Percentiles rank a stretch among this genome's conserved stretches.
These are phyloP conservation scores for Drosophila sp. DNA, from an alignment of 1,140 invertebrate species.

Conservation along the genomic window DNA sequence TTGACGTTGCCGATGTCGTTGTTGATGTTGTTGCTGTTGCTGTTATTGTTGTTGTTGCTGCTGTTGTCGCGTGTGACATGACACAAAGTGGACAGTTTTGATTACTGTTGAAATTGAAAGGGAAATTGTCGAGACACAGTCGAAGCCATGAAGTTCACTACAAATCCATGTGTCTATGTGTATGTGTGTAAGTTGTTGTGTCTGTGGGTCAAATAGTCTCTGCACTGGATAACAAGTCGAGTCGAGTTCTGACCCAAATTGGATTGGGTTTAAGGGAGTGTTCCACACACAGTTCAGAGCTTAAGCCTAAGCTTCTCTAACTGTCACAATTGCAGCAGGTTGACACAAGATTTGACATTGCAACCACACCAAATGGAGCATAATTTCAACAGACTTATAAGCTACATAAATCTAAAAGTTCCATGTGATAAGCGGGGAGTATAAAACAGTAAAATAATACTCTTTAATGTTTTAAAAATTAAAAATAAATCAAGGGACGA, in stretches of 20 bases:
- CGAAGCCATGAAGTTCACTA: slow-evolving; percentile 36
- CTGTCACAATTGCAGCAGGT: slow-evolving; percentile 50
- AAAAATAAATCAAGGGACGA: too few relatives aligned
- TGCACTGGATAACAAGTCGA: slow-evolving; percentile 36
- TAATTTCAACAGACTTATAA: background rate
- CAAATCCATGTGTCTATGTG: background rate
- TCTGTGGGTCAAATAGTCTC: slow-evolving; percentile 47
- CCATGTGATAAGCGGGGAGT: too few relatives aligned
- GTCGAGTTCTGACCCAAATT: slow-evolving; percentile 48
- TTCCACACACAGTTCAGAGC: slow-evolving; percentile 23
- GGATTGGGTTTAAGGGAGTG: slow-evolving; percentile 43
- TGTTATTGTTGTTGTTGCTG: slow-evolving; percentile 22
- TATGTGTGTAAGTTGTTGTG: background rate
- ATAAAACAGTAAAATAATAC: too few relatives aligned
- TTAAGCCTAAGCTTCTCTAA: slow-evolving; percentile 40
- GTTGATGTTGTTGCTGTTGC: slow-evolving; percentile 12
- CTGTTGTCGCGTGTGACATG: slow-evolving; percentile 77
- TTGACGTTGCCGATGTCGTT: slow-evolving; percentile 46
- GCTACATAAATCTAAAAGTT: slow-evolving; percentile 7
- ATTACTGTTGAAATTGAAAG: slow-evolving; percentile 82
- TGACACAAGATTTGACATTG: slow-evolving; percentile 42
- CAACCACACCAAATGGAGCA: slow-evolving; percentile 19
- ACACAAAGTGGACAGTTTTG: slow-evolving; percentile 82
- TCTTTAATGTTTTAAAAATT: too few relatives aligned
- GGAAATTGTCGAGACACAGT: slow-evolving; percentile 72